Conservation (phyloP, 2,113 vertebrate species). For the Lynx canadensis region DNA sequence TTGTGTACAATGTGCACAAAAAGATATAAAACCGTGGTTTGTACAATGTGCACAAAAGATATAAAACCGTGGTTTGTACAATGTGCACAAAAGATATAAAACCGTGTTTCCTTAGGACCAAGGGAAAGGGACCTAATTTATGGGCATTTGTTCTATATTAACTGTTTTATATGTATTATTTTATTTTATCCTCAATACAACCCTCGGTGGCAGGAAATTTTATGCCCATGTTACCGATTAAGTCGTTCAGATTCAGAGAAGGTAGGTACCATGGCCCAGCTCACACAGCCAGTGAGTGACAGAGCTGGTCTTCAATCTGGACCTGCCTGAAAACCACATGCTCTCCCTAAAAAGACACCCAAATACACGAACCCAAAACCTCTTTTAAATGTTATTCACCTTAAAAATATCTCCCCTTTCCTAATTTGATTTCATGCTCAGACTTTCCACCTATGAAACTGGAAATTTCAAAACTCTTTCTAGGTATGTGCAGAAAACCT, state of each 20-base stretch:
- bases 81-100: not conserved
- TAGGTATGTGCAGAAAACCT: not conserved
- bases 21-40: not conserved
- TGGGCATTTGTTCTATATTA: not conserved
- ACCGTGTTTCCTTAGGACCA: not conserved
- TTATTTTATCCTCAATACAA: slow-evolving; percentile 24
- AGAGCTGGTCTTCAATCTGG: not conserved
- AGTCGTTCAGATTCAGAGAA: not conserved
- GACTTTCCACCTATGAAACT: not conserved
- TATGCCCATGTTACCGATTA: not conserved
- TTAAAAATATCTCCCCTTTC: not conserved
- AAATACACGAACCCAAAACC: not conserved
- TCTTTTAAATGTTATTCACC: not conserved
- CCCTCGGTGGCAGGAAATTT: not conserved
- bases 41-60: not conserved
- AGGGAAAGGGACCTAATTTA: not conserved
- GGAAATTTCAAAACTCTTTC: slow-evolving; percentile 35
- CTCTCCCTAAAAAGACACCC: not conserved
- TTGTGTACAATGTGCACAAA: not conserved
- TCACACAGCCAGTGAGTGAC: not conserved
- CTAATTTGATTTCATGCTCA: not conserved
- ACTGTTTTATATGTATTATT: not conserved
- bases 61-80: too few species aligned
- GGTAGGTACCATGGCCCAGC: not conserved
- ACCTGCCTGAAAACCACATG: not conserved